phyloP scores from a whole-genome alignment of 2,113 vertebrate species.

The Capreolus pygargus region DNA sequence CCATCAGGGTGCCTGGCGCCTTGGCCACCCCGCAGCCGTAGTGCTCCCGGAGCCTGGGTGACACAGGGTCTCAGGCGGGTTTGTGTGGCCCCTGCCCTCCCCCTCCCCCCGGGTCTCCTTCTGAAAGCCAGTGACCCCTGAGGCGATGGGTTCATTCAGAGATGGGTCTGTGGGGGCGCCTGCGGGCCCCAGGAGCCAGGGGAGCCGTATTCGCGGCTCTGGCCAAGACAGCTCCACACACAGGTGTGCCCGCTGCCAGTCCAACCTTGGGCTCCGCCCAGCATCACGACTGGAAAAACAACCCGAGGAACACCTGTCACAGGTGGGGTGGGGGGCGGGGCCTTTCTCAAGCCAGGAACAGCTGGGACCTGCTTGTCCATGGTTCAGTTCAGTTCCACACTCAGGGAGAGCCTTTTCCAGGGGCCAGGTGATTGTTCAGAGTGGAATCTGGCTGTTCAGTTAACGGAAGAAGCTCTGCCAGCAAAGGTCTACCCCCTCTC shows the following conservation, averaged over 20 bases:
- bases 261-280: accelerated
- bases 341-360: background rate
- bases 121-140: background rate
- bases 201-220: too few relatives aligned
- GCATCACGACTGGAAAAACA: background rate
- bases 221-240: background rate
- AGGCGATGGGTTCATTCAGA: background rate
- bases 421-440: background rate
- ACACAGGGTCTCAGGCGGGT: background rate
- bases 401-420: background rate
- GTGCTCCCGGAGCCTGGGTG: accelerated
- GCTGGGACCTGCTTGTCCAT: background rate
- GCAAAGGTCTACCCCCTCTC: background rate
- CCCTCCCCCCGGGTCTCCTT: too few relatives aligned
- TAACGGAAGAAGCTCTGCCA: background rate
- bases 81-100: background rate
- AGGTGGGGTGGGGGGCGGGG: accelerated
- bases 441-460: background rate
- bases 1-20: accelerated
- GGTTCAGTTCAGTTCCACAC: background rate
- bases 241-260: background rate
- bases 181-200: background rate
- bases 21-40: accelerated
- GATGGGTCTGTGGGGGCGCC: background rate
- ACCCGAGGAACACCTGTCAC: background rate